Percentiles rank a stretch among this genome's conserved stretches.
Evolutionary conservation across 2,888 invertebrate species (phyloP).

Genomic region (Nephrotoma flavescens): DNA sequence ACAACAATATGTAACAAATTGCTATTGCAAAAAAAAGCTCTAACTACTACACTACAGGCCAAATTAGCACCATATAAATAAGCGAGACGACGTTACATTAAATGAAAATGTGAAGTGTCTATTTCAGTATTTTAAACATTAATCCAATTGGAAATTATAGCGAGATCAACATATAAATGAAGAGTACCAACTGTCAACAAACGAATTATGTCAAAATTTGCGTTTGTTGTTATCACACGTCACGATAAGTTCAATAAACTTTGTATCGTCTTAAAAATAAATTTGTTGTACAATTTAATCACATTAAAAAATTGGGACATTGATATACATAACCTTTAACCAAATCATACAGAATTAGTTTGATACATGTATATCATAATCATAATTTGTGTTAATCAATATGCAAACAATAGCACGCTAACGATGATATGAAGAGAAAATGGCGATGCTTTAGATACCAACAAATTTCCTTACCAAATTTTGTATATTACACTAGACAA

Average conservation of each 20-base stretch:
- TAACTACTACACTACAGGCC: not conserved
- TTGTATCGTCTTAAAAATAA: not conserved
- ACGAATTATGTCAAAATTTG: not conserved
- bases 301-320: not conserved
- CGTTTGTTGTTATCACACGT: not conserved
- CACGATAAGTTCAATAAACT: not conserved
- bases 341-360: not conserved
- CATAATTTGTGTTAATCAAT: not conserved
- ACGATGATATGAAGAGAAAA: not conserved
- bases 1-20: not conserved
- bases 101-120: not conserved
- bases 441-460: not conserved
- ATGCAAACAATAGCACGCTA: not conserved
- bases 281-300: not conserved
- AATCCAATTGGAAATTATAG: not conserved
- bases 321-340: not conserved
- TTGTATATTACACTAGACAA: not conserved
- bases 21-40: not conserved
- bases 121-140: not conserved
- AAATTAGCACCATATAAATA: not conserved
- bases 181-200: not conserved
- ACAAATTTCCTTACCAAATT: not conserved
- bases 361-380: not conserved
- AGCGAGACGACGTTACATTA: not conserved
- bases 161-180: not conserved